A percentile compares a stretch with the other conserved stretches of the same genome.
These are phyloP conservation scores for Sapajus apella DNA, from an alignment of 2,113 vertebrate genomes.

Conservation along the genomic window DNA sequence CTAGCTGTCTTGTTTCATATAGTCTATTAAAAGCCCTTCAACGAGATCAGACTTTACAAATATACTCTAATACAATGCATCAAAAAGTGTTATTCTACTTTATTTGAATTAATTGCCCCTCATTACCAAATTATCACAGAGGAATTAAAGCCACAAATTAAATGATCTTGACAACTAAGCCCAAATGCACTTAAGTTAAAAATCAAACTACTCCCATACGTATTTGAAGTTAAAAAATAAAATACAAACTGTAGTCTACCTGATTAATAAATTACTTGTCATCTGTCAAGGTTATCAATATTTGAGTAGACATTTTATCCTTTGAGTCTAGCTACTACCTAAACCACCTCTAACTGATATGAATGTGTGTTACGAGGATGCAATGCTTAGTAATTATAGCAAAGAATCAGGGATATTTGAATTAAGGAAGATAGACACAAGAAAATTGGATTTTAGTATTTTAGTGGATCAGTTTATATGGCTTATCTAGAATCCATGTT, in stretches of 20 bases:
- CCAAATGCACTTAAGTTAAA: not conserved
- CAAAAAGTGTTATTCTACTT: not conserved
- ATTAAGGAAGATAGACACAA: not conserved
- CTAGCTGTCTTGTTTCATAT: not conserved
- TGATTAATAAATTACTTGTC: not conserved
- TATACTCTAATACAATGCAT: not conserved
- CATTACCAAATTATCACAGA: not conserved
- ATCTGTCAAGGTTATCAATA: not conserved
- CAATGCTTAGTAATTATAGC: not conserved
- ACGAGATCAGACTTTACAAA: not conserved
- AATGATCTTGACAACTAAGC: conserved; percentile 10
- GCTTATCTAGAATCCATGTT: not conserved
- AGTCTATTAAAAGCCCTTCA: not conserved
- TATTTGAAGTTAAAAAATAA: not conserved
- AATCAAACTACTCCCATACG: not conserved
- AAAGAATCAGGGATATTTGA: not conserved
- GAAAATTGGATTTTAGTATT: not conserved
- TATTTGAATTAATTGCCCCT: not conserved
- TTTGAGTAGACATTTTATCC: not conserved
- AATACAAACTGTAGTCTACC: not conserved
- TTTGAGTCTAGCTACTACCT: not conserved
- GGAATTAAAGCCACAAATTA: not conserved
- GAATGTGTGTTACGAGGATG: not conserved
- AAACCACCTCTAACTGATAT: not conserved
- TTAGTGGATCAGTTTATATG: not conserved